These are phyloP conservation scores for Camptogramma bilineatum DNA, from an alignment of 2,888 invertebrate species.

Conservation along the genomic window DNA sequence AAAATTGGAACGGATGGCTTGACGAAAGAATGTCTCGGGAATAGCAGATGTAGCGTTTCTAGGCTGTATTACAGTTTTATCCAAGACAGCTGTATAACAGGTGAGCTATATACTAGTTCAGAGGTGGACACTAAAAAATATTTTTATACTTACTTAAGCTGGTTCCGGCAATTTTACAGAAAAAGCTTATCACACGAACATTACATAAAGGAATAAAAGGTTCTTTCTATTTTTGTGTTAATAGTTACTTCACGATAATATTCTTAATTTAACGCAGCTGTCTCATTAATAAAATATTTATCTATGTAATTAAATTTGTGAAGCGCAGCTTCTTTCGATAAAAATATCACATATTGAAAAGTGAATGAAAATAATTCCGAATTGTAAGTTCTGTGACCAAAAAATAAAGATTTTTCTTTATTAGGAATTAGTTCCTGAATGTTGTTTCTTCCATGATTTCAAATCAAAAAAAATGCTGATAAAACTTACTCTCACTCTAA, in stretches of 20 bases:
- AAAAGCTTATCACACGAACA: conserved; percentile 20
- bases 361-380: too few species aligned
- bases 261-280: not conserved
- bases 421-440: too few species aligned
- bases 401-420: too few species aligned
- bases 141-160: conserved; percentile 29
- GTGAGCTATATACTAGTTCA: conserved; percentile 35
- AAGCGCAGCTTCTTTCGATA: not conserved
- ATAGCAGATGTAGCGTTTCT: conserved; percentile 36
- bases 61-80: conserved; percentile 30
- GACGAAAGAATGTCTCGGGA: conserved; percentile 26
- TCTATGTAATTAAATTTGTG: not conserved
- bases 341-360: too few species aligned
- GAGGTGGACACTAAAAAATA: conserved; percentile 28
- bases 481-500: too few species aligned
- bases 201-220: conserved; percentile 4
- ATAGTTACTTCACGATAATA: not conserved
- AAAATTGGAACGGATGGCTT: conserved; percentile 23
- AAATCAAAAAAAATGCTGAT: too few species aligned
- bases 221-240: not conserved
- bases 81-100: conserved; percentile 35
- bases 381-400: too few species aligned
- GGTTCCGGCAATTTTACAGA: conserved; percentile 33
- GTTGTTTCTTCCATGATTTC: too few species aligned
- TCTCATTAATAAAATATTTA: not conserved